A percentile compares a stretch with the other conserved stretches of the same genome.
Conservation (phyloP, 2,888 invertebrate genomes). For the Andrena marginata region DNA sequence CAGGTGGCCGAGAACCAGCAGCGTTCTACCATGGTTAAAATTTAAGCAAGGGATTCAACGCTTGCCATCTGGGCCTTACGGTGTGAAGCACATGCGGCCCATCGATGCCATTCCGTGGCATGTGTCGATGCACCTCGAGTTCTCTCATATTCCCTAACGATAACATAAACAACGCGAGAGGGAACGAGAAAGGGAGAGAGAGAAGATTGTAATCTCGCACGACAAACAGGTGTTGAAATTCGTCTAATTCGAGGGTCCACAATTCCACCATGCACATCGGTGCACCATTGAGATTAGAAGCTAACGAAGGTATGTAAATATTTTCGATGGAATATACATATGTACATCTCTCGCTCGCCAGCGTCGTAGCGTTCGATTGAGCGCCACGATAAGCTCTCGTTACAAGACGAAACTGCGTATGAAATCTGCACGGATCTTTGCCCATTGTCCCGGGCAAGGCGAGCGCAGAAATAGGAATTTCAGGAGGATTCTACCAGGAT, state of each 20-base stretch:
- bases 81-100: conserved; percentile 73
- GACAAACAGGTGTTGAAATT: not conserved
- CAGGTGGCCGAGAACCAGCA: conserved; percentile 79
- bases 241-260: not conserved
- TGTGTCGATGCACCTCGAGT: conserved; percentile 43
- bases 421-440: not conserved
- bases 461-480: conserved; percentile 5
- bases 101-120: conserved; percentile 58
- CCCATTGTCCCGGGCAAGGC: not conserved
- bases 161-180: not conserved
- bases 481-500: conserved; percentile 22
- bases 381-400: not conserved
- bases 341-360: too few species aligned
- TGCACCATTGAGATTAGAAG: not conserved
- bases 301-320: not conserved
- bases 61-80: conserved; percentile 83
- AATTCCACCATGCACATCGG: too few species aligned
- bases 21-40: conserved; percentile 77
- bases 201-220: not conserved
- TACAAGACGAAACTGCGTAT: not conserved
- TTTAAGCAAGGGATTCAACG: conserved; percentile 81
- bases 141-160: conserved; percentile 27
- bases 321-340: not conserved
- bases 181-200: not conserved
- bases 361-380: too few species aligned